Conservation (phyloP, 2,797 vertebrate genomes). For the Euthynnus affinis region DNA sequence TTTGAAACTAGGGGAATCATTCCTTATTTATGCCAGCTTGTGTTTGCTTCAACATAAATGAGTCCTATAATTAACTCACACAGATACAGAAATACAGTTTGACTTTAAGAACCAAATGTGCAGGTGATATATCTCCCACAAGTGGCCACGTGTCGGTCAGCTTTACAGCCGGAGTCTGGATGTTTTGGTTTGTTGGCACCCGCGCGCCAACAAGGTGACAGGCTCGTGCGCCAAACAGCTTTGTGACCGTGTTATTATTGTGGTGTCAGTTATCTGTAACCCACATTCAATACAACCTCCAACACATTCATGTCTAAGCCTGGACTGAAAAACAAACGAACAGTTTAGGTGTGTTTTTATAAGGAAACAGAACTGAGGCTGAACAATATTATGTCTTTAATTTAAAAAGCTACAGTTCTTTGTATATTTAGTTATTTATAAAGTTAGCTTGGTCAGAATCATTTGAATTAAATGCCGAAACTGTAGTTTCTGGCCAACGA, state of each 20-base stretch:
- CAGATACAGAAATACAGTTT: fast-evolving
- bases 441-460: background rate
- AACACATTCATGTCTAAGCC: background rate
- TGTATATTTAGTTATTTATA: too few species aligned
- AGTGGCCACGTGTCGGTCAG: conserved; percentile 41
- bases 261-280: background rate
- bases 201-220: conserved; percentile 49
- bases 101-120: too few species aligned
- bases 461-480: too few species aligned
- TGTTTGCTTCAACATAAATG: background rate
- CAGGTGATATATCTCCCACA: too few species aligned
- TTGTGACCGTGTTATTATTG: background rate
- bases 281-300: background rate
- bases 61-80: background rate
- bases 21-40: background rate
- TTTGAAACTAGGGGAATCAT: too few species aligned
- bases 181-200: conserved; percentile 18
- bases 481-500: too few species aligned
- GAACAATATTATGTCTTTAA: too few species aligned
- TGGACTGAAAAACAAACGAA: too few species aligned
- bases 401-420: too few species aligned
- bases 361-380: too few species aligned
- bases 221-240: conserved; percentile 35
- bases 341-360: too few species aligned
- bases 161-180: background rate